Conservation (phyloP, 1,140 invertebrate species). For the Bombus confusus region DNA sequence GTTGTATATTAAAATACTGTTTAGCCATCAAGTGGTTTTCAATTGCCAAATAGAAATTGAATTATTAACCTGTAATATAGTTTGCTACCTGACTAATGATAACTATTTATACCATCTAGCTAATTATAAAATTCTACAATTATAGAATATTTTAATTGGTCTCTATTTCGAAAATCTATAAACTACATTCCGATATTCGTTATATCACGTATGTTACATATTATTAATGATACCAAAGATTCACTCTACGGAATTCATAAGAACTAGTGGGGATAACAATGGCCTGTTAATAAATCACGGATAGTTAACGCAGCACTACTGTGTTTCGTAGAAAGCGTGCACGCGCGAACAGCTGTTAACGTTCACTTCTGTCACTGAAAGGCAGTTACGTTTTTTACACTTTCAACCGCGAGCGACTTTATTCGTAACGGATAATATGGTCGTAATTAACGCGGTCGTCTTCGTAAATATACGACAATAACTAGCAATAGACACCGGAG, state of each 20-base stretch:
- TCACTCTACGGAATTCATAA: background rate
- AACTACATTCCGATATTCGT: background rate
- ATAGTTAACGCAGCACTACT: background rate
- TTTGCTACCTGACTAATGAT: too few species aligned
- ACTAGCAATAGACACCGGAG: background rate
- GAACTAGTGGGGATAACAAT: background rate
- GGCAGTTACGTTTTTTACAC: background rate
- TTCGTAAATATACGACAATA: conserved; percentile 24
- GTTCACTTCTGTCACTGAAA: too few species aligned
- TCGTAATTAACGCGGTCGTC: background rate
- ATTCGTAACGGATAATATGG: too few species aligned
- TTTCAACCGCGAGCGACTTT: background rate
- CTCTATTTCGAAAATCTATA: background rate
- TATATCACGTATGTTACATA: background rate
- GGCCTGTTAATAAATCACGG: too few species aligned
- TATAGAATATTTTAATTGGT: too few species aligned
- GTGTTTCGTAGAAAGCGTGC: background rate
- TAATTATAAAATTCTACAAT: too few species aligned
- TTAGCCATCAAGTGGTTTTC: too few species aligned
- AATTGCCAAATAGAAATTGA: too few species aligned
- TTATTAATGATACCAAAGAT: background rate
- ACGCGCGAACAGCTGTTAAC: conserved; percentile 13
- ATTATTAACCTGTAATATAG: background rate
- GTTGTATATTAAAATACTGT: too few species aligned
- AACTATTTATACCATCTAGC: too few species aligned